Evolutionary conservation across 2,888 invertebrate genomes (phyloP).

Genomic region (Agrotis clavis): DNA sequence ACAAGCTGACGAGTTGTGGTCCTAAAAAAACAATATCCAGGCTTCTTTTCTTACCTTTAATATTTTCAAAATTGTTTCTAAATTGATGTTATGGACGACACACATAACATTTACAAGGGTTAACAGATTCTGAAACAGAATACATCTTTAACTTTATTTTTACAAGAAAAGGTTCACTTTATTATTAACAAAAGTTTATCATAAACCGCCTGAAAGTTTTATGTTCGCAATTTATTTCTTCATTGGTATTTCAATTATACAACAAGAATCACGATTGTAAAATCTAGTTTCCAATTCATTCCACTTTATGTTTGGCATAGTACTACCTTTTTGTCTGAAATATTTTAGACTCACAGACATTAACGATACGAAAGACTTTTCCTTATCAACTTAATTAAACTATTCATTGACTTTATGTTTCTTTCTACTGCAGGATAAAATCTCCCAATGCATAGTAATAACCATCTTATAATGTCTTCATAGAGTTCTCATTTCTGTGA

Average conservation of each 20-base stretch:
- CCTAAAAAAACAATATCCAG: background rate
- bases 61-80: slow-evolving; percentile 24
- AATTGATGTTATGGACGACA: slow-evolving; percentile 5
- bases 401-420: too few relatives aligned
- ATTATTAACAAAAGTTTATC: background rate
- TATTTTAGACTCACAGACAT: background rate
- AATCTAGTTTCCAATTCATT: background rate
- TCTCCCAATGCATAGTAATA: too few relatives aligned
- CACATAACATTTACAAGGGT: slow-evolving; percentile 11
- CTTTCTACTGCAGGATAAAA: too few relatives aligned
- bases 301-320: background rate
- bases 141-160: background rate
- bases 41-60: slow-evolving; percentile 50
- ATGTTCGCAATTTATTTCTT: background rate
- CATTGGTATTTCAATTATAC: background rate
- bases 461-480: too few relatives aligned
- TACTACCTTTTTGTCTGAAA: background rate
- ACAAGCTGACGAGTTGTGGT: background rate
- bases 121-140: slow-evolving; percentile 41
- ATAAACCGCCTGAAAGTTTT: background rate
- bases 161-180: background rate
- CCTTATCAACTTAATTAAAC: too few relatives aligned
- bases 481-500: too few relatives aligned
- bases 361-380: too few relatives aligned
- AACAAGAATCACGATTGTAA: background rate